Percentiles rank a stretch among this genome's conserved stretches.
Evolutionary conservation across 2,113 vertebrate genomes (phyloP).

Genomic region (Rattus norvegicus): GRCr8 NC_086024.1:65074001-65074500

Average conservation of each 20-base stretch:
- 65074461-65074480: rapidly evolving
- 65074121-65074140: neutral
- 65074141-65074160: neutral
- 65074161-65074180: neutral
- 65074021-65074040: neutral
- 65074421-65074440: neutral
- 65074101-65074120: neutral
- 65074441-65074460: neutral
- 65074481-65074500: neutral
- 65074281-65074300: rapidly evolving
- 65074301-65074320: neutral
- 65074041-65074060: neutral
- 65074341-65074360: neutral
- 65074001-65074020: neutral
- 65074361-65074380: neutral
- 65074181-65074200: neutral
- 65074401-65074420: neutral
- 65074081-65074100: neutral
- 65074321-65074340: neutral
- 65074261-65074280: neutral
- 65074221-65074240: neutral
- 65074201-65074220: neutral
- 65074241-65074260: neutral
- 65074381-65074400: neutral
- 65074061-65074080: neutral